phyloP scores from a whole-genome alignment of 2,888 invertebrate species.

The Lamellibrachia satsuma region DNA sequence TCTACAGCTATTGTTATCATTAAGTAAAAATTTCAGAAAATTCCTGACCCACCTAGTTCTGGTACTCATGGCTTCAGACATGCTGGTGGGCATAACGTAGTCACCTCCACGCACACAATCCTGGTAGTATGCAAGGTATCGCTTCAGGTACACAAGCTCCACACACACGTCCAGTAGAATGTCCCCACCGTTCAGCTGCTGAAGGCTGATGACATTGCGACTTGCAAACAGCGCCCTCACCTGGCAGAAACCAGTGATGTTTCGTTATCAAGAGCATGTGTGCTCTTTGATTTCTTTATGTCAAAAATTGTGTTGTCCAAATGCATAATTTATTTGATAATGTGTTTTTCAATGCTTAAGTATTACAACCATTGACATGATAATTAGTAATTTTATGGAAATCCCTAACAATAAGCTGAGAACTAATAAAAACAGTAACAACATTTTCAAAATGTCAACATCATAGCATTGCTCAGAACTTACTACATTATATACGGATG shows the following conservation, averaged over 20 bases:
- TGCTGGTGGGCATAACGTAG: conserved; percentile 74
- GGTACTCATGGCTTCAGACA: conserved; percentile 79
- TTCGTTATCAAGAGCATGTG: background rate
- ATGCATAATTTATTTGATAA: too few species aligned
- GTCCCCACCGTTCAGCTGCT: conserved; percentile 83
- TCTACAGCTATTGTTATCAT: too few species aligned
- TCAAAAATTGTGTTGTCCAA: background rate
- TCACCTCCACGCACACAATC: conserved; percentile 74
- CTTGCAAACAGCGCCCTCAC: conserved; percentile 75
- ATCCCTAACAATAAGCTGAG: too few species aligned
- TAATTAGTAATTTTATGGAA: too few species aligned
- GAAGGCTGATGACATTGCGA: conserved; percentile 81
- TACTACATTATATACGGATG: too few species aligned
- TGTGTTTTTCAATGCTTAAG: too few species aligned
- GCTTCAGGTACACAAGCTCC: conserved; percentile 76
- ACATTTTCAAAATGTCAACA: too few species aligned
- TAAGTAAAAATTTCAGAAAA: too few species aligned
- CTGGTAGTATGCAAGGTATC: conserved; percentile 73
- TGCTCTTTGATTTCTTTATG: too few species aligned
- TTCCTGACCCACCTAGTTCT: conserved; percentile 70
- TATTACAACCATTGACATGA: too few species aligned
- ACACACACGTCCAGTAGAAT: conserved; percentile 84
- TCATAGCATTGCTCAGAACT: too few species aligned
- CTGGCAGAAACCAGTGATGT: conserved; percentile 22
- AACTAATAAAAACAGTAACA: too few species aligned